A percentile compares a stretch with the other conserved stretches of the same genome.
Conservation (phyloP, 2,797 vertebrate genomes). For the Myiotriccus ornatus region DNA sequence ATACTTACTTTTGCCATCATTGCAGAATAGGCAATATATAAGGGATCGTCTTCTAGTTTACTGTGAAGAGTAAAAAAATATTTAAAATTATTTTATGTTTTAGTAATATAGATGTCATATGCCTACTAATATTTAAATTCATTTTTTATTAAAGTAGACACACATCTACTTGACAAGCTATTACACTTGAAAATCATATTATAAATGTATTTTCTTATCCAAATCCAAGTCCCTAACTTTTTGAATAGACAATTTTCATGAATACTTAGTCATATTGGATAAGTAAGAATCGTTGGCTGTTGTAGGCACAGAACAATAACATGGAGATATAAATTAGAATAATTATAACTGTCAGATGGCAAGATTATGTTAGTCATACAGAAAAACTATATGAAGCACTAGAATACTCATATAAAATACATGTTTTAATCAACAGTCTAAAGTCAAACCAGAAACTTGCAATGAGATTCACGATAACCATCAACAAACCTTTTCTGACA, state of each 20-base stretch:
- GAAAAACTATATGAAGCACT: background rate
- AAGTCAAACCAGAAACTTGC: background rate
- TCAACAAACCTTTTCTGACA: background rate
- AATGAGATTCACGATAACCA: background rate
- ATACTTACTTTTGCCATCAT: slow-evolving; percentile 97
- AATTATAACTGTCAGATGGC: background rate
- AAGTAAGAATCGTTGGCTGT: background rate
- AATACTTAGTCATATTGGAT: background rate
- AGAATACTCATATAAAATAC: background rate
- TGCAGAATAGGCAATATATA: slow-evolving; percentile 95
- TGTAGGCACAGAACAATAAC: background rate
- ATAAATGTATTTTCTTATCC: background rate
- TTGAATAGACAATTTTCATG: background rate
- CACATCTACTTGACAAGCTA: background rate
- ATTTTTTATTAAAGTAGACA: background rate
- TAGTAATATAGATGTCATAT: background rate
- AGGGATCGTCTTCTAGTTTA: slow-evolving; percentile 90
- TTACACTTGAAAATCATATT: background rate
- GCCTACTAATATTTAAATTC: background rate
- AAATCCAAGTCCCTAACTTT: background rate
- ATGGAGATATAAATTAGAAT: background rate
- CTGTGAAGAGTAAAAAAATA: slow-evolving; percentile 70
- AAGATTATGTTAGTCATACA: background rate
- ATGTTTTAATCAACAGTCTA: background rate
- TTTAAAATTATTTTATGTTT: background rate